Conservation (phyloP, 2,113 vertebrate genomes). For the Junco hyemalis region DNA sequence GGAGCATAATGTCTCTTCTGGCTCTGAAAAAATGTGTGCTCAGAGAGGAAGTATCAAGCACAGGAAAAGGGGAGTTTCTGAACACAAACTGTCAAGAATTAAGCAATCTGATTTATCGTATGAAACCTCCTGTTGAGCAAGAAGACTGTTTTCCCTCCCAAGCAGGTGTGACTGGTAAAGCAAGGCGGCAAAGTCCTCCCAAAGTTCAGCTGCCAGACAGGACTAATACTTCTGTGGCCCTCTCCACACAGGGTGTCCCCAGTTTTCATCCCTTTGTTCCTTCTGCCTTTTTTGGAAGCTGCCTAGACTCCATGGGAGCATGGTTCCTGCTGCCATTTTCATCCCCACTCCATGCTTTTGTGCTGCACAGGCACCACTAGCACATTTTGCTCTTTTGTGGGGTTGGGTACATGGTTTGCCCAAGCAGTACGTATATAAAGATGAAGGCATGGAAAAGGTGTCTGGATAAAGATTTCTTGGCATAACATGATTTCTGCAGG, state of each 20-base stretch:
- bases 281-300: not conserved
- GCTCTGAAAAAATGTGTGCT: not conserved
- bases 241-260: not conserved
- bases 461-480: not conserved
- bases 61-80: not conserved
- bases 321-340: not conserved
- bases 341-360: not conserved
- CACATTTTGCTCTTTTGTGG: fast-evolving
- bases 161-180: not conserved
- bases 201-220: not conserved
- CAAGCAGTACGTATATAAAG: fast-evolving
- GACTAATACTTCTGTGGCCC: not conserved
- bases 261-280: not conserved
- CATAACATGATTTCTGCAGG: not conserved
- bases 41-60: constrained; percentile 21
- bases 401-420: fast-evolving
- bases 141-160: not conserved
- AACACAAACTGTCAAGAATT: not conserved
- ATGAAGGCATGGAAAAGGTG: not conserved
- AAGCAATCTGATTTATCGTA: constrained; percentile 17
- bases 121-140: constrained; percentile 31
- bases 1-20: not conserved
- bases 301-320: too few species aligned
- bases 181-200: not conserved
- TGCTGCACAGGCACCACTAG: not conserved